Base-by-base conservation (phyloP, 2,113 vertebrate genomes). In the Gnathonemus echidnorhynchus region DNA sequence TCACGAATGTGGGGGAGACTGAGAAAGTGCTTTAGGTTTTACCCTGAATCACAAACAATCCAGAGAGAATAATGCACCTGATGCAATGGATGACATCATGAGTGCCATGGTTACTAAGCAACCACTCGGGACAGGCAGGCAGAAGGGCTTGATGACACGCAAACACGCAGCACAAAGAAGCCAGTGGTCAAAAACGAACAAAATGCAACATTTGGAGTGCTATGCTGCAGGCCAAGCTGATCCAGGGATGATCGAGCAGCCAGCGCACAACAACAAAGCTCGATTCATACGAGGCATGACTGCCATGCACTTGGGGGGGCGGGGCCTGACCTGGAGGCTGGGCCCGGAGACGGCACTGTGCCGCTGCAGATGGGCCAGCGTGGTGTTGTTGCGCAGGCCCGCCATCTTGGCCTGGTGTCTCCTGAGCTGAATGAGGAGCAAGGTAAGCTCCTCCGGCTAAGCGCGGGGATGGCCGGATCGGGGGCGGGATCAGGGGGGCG, bases 371-470 rank as follows among this genome's bases (percentile, higher is more conserved):
- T 98, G 97, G 94, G 96, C 91, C 92, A 98, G 93, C 58, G 97
- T 96, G 93, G 97, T 95, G 95, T 97, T 95, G 95, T 96, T 96
- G 94, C 97, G 96, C 89, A 96, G 96, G 74, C 95, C 96, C 92
- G 97, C 97, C 97, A 98, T 96, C 97, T 97, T 97, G 95, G 97
- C 97, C 97, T 98, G 98, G 93, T 98, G 98, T 92, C 96, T 97
- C 94, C 97, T 97, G 95, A 99, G 97, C 95, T 97, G 97, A 95
- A 97, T 97, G 95, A 99, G 97, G 95, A 99, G 97, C 95, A 98
- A 95, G 83, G 98, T 98, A 94, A 98, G 97, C 96, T 99, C 97
- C 96, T 98, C 97, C 35, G 97, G 97, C 97, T 98, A 97, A 94
- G 93, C 94, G 95, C 94, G 94, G 94, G 91, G 95, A 94, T 96